A percentile compares a stretch with the other conserved stretches of the same genome.
These are phyloP conservation scores for Vidua chalybeata DNA, from an alignment of 2,113 vertebrate species.

Conservation along the genomic window DNA sequence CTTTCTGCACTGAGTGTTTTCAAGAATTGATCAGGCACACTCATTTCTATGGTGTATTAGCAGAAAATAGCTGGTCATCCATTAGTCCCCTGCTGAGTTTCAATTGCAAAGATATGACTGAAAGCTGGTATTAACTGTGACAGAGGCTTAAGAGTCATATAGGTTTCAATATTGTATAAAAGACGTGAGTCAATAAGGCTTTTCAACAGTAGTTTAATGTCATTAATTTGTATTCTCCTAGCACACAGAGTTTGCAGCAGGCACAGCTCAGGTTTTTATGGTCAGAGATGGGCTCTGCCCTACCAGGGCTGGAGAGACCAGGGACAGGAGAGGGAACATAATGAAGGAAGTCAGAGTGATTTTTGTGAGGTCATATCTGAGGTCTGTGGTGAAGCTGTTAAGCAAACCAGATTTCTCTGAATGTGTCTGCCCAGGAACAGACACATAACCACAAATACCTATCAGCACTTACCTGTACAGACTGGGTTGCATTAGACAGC, in stretches of 20 bases:
- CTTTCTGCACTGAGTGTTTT: slow-evolving; percentile 13
- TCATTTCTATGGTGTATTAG: slow-evolving; percentile 7
- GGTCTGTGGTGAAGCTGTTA: background rate
- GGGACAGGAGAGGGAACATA: background rate
- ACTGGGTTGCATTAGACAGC: background rate
- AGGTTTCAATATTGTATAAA: background rate
- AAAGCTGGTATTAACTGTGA: slow-evolving; percentile 40
- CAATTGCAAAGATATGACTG: slow-evolving; percentile 11
- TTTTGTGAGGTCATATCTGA: background rate
- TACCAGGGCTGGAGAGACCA: background rate
- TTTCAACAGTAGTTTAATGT: background rate
- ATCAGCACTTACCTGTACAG: background rate
- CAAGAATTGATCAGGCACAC: slow-evolving; percentile 1
- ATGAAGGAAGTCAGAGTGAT: background rate
- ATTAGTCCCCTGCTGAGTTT: slow-evolving; percentile 24
- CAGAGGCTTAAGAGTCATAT: slow-evolving; percentile 6
- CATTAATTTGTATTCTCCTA: slow-evolving; percentile 19
- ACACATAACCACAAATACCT: background rate
- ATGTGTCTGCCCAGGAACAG: background rate
- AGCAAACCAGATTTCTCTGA: background rate
- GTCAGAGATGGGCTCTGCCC: background rate
- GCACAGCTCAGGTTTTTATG: background rate
- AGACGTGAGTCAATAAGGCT: background rate
- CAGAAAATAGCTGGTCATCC: slow-evolving; percentile 24
- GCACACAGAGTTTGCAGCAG: background rate